Conservation (phyloP, 1,140 invertebrate species). For the Tribolium madens region DNA sequence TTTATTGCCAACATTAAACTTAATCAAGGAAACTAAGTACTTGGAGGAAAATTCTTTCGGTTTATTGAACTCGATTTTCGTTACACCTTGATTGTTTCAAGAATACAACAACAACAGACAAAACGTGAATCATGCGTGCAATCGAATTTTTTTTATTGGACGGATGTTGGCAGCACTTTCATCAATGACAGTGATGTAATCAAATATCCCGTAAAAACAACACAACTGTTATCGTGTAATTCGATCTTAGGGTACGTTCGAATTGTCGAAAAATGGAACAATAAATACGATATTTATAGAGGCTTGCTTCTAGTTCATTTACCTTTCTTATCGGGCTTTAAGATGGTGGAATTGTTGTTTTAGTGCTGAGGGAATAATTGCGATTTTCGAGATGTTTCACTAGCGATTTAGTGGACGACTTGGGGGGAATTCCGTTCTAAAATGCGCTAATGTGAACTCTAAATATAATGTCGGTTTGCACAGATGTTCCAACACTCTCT, state of each 20-base stretch:
- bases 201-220: slow-evolving; percentile 4
- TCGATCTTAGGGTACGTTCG: neutral
- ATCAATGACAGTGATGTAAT: slow-evolving; percentile 18
- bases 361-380: slow-evolving; percentile 14
- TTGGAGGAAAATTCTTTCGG: slow-evolving; percentile 5
- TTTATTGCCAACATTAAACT: slow-evolving; percentile 16
- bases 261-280: neutral
- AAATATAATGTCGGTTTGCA: slow-evolving; percentile 28
- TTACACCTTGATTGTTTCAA: slow-evolving; percentile 32
- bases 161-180: slow-evolving; percentile 34
- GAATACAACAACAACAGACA: neutral
- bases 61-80: slow-evolving; percentile 35
- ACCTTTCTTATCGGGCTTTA: slow-evolving; percentile 28
- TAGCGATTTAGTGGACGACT: slow-evolving; percentile 26
- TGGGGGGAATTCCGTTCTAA: slow-evolving; percentile 44
- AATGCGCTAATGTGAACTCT: slow-evolving; percentile 34
- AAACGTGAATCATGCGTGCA: slow-evolving; percentile 20
- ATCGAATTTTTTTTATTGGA: neutral
- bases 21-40: slow-evolving; percentile 1
- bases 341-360: neutral
- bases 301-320: neutral
- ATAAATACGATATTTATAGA: slow-evolving; percentile 18
- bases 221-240: slow-evolving; percentile 15
- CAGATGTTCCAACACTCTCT: slow-evolving; percentile 18
- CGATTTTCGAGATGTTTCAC: slow-evolving; percentile 29